Evolutionary conservation across 1,140 invertebrate genomes (phyloP), one percentile per base, ranked within the genome.

Genomic region (Psix sp.): DNA sequence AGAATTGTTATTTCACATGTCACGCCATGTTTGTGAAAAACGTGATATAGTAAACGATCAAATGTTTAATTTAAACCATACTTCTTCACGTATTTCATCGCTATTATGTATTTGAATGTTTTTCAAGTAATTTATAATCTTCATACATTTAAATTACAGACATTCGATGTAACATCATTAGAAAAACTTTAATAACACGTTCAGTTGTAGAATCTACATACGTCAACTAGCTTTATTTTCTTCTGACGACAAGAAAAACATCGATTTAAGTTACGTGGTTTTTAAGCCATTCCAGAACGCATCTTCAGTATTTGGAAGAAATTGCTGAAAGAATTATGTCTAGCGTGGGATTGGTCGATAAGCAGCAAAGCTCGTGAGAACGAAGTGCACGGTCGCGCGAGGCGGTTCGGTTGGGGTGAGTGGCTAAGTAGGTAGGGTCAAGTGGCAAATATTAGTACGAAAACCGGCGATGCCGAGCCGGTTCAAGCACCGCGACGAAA

Each of bases 391-490:
- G 66, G 48, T 65, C 65, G 48, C 40, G 46, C 62, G 52, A 56
- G 57, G 56, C 17, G 26, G 57, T 49, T 71, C 16, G 38, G 36
- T 51, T 5, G 31, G 54, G 33, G 36, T 51, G 48, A 59, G 24
- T 48, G 43, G 59, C 14, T 65, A 73, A 56, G 63, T 62, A 70
- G 77, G 68, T 74, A 76, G 81, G 82, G 81, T 83, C 82, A 82
- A 86, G 82, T 84, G 81, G 83, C 84, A 86, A 86, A 87, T 86
- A 87, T 86, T 87, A 87, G 84, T 85, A 86, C 67, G 83, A 86
- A 84, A 86, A 85, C 82, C 80, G 77, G 77, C 74, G 76, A 73
- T 80, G 77, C 66, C 70, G 76, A 78, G 79, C 77, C 78, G 77
- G 76, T 77, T 70, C 74, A 79, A 81, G 79, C 76, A 78, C 73